Evolutionary conservation across 2,113 vertebrate species (phyloP).

Genomic region (Poicephalus gulielmi): DNA sequence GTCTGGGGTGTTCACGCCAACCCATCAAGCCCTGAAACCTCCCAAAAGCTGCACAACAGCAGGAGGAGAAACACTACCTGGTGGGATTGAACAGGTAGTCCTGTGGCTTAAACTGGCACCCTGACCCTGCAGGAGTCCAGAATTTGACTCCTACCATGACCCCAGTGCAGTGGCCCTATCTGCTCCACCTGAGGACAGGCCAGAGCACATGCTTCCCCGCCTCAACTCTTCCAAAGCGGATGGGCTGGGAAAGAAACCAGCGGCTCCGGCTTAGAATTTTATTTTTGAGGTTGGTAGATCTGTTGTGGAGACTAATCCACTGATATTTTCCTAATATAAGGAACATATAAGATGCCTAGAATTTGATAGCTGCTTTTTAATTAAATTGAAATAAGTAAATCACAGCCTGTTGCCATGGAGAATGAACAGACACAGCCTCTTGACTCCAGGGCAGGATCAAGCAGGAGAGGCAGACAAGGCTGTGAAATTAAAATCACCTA

Average conservation of each 20-base stretch:
- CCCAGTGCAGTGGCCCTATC: background rate
- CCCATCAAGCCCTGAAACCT: background rate
- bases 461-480: slow-evolving; percentile 55
- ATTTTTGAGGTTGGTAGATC: background rate
- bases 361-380: slow-evolving; percentile 71
- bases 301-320: background rate
- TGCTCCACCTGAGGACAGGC: background rate
- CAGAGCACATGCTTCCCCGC: background rate
- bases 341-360: slow-evolving; percentile 49
- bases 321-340: slow-evolving; percentile 44
- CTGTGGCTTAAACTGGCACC: background rate
- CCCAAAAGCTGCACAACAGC: background rate
- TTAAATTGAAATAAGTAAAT: slow-evolving; percentile 72
- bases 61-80: background rate
- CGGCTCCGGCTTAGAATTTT: background rate
- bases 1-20: background rate
- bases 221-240: background rate
- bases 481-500: slow-evolving; percentile 62
- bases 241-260: background rate
- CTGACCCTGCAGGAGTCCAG: rapidly evolving
- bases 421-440: slow-evolving; percentile 61
- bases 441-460: slow-evolving; percentile 55
- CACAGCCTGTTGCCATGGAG: slow-evolving; percentile 72
- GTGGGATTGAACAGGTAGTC: background rate
- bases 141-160: background rate